These are phyloP conservation scores for Cyphomyrmex costatus DNA, from an alignment of 1,140 invertebrate genomes.

Conservation along the genomic window DNA sequence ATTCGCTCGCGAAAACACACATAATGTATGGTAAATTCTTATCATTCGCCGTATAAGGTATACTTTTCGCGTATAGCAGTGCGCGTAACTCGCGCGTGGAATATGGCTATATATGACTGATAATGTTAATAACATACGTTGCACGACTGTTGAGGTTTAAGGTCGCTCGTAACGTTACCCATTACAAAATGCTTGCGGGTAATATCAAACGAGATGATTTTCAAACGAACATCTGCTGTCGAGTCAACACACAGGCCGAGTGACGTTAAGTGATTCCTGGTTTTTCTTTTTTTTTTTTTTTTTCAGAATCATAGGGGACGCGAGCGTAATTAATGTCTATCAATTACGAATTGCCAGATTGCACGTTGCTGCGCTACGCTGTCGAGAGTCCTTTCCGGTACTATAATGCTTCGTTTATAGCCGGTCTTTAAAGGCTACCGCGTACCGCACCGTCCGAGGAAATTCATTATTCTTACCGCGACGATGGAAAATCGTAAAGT, in stretches of 20 bases:
- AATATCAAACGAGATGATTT: conserved; percentile 61
- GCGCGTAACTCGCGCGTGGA: conserved; percentile 27
- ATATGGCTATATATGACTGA: conserved; percentile 26
- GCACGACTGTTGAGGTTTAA: conserved; percentile 38
- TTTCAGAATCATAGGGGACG: conserved; percentile 37
- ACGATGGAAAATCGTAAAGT: conserved; percentile 2
- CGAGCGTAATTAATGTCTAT: conserved; percentile 57
- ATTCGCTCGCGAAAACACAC: neutral
- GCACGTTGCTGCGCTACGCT: conserved; percentile 35
- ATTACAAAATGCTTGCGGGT: conserved; percentile 51
- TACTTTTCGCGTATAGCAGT: neutral
- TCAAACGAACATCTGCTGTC: conserved; percentile 52
- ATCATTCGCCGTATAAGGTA: neutral
- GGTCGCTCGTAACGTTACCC: conserved; percentile 42
- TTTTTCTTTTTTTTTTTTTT: conserved; percentile 35
- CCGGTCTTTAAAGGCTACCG: conserved; percentile 54
- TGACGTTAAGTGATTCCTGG: conserved; percentile 53
- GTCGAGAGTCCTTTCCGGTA: conserved; percentile 50
- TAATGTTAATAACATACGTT: conserved; percentile 43
- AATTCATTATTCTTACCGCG: conserved; percentile 21
- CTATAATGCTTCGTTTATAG: conserved; percentile 54
- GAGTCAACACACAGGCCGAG: conserved; percentile 28
- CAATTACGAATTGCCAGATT: conserved; percentile 63
- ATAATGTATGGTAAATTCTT: conserved; percentile 33
- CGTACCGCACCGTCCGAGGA: conserved; percentile 12